Conservation (phyloP, 1,140 invertebrate genomes). For the Globodera rostochiensis region DNA sequence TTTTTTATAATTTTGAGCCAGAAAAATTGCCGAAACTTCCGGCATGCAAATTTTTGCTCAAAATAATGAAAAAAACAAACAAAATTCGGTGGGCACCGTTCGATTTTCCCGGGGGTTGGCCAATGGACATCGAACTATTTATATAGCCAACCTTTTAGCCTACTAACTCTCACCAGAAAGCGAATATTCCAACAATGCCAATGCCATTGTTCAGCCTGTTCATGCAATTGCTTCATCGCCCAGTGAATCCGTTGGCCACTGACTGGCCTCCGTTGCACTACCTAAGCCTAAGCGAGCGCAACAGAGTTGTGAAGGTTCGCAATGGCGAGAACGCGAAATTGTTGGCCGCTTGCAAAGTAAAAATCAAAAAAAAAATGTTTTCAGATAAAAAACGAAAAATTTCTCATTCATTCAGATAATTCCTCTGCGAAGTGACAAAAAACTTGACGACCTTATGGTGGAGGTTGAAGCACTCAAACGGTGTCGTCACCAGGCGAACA, state of each 20-base stretch:
- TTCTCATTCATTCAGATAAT: slow-evolving; percentile 48
- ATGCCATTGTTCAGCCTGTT: slow-evolving; percentile 51
- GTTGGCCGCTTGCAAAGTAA: slow-evolving; percentile 59
- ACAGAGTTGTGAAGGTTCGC: slow-evolving; percentile 84
- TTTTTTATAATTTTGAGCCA: too few species aligned
- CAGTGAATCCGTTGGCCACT: slow-evolving; percentile 70
- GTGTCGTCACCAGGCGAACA: slow-evolving; percentile 84
- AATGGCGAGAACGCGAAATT: slow-evolving; percentile 35
- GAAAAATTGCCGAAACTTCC: too few species aligned
- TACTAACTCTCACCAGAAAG: too few species aligned
- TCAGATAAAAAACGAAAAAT: too few species aligned
- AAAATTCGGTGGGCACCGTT: too few species aligned
- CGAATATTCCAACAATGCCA: not conserved
- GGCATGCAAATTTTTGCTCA: too few species aligned
- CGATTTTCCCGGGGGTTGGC: too few species aligned
- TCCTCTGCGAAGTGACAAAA: slow-evolving; percentile 90
- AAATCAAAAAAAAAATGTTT: too few species aligned
- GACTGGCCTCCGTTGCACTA: slow-evolving; percentile 85
- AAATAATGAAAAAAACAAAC: too few species aligned
- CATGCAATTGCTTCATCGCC: slow-evolving; percentile 51
- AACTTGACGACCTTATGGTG: slow-evolving; percentile 94
- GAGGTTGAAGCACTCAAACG: slow-evolving; percentile 97
- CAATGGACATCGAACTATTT: too few species aligned
- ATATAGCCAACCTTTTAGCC: too few species aligned
- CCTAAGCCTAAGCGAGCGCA: slow-evolving; percentile 80